These are phyloP conservation scores for Tauraco hartlaubi DNA, from an alignment of 2,797 vertebrate genomes.

Conservation along the genomic window DNA sequence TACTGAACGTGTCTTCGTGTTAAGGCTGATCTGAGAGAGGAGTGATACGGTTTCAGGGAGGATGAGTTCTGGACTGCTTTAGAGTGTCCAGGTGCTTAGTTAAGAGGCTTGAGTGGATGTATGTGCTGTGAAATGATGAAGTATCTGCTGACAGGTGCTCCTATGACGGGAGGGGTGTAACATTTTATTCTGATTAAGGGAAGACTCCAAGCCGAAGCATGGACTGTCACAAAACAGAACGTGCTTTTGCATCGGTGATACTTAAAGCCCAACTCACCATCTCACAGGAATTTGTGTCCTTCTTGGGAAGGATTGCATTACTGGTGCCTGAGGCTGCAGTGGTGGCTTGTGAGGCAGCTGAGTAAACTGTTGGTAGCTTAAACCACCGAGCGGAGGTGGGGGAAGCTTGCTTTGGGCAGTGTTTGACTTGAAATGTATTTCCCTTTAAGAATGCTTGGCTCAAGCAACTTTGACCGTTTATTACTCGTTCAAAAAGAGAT, in stretches of 20 bases:
- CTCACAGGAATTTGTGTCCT: not conserved
- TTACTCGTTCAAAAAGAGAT: not conserved
- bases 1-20: slow-evolving; percentile 61
- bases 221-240: not conserved
- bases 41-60: not conserved
- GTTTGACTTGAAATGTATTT: not conserved
- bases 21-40: not conserved
- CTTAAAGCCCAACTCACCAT: not conserved
- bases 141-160: not conserved
- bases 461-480: not conserved
- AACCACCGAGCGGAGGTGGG: not conserved
- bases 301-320: not conserved
- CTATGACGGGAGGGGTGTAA: not conserved
- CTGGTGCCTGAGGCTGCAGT: not conserved
- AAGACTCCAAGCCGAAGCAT: not conserved
- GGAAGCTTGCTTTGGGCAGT: not conserved
- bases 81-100: not conserved
- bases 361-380: not conserved
- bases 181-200: not conserved
- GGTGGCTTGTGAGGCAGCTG: not conserved
- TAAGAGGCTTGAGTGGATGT: not conserved
- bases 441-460: not conserved
- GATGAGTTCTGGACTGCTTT: not conserved
- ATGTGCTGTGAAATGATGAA: not conserved
- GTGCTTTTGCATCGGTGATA: not conserved